A percentile compares a stretch with the other conserved stretches of the same genome.
Evolutionary conservation across 2,113 vertebrate genomes (phyloP).

Genomic region (Pampusana beccarii): DNA sequence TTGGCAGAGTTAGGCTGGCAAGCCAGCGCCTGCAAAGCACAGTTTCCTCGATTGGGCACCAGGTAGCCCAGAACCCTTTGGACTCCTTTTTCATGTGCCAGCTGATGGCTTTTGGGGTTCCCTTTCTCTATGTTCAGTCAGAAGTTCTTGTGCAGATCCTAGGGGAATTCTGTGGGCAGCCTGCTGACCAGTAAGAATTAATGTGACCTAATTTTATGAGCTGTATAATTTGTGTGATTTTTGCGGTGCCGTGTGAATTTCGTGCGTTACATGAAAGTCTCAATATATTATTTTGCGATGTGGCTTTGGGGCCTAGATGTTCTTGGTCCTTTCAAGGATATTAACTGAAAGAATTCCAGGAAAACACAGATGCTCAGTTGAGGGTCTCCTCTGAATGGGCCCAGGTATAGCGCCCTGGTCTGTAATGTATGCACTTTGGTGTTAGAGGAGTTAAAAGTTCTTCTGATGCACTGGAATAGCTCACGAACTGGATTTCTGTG

Average conservation of each 20-base stretch:
- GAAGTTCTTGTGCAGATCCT: constrained; percentile 81
- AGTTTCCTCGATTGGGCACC: constrained; percentile 85
- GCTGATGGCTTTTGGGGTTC: constrained; percentile 87
- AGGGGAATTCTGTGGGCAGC: constrained; percentile 80
- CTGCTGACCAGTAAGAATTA: constrained; percentile 52
- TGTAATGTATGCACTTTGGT: not conserved
- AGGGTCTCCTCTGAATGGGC: not conserved
- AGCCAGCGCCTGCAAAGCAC: constrained; percentile 79
- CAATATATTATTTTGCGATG: not conserved
- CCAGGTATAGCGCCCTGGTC: not conserved
- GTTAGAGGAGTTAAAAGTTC: not conserved
- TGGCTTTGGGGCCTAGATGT: constrained; percentile 13
- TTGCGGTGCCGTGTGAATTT: not conserved
- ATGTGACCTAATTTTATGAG: not conserved
- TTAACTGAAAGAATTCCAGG: not conserved
- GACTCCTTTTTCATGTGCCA: constrained; percentile 93
- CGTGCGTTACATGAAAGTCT: not conserved
- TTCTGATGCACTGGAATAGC: not conserved
- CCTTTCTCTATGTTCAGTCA: constrained; percentile 84
- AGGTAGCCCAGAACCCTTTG: constrained; percentile 87
- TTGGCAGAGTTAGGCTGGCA: constrained; percentile 76
- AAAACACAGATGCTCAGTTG: constrained; percentile 38
- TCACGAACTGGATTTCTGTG: constrained; percentile 37
- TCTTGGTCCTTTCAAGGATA: not conserved
- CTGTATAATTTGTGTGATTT: not conserved